phyloP scores from a whole-genome alignment of 2,113 vertebrate genomes.

The Oceanodroma tethys region DNA sequence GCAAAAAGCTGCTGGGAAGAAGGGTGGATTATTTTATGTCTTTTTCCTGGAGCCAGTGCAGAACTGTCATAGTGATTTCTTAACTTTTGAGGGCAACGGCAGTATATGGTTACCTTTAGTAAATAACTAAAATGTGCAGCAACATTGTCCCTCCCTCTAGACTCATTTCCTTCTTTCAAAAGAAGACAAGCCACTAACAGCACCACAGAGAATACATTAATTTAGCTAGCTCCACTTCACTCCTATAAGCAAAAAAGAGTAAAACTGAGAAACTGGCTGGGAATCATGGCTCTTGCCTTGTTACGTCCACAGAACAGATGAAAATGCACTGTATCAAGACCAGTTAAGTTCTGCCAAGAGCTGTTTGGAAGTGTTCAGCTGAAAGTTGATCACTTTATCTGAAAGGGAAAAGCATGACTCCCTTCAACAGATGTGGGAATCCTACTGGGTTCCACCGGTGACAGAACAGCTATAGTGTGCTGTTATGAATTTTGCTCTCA shows the following conservation, averaged over 20 bases:
- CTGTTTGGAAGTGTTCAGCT: background rate
- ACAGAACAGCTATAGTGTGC: background rate
- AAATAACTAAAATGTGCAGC: background rate
- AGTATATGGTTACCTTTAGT: background rate
- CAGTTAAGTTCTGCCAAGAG: background rate
- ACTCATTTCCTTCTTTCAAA: background rate
- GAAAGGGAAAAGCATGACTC: background rate
- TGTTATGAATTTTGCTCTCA: background rate
- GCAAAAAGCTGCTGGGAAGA: background rate
- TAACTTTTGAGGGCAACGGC: background rate
- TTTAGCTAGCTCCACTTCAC: background rate
- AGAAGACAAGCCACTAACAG: background rate
- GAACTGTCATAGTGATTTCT: background rate
- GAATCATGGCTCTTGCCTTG: background rate
- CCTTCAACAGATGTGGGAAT: background rate
- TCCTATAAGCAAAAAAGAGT: background rate
- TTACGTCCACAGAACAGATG: rapidly evolving
- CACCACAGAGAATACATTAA: background rate
- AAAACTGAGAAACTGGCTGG: background rate
- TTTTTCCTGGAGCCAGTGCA: background rate
- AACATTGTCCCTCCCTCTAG: background rate
- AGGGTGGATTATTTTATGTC: background rate
- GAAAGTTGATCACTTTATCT: background rate
- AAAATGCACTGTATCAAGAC: background rate
- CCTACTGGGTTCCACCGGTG: background rate